phyloP scores from a whole-genome alignment of 2,113 vertebrate genomes.

The Aspidoscelis tigris region DNA sequence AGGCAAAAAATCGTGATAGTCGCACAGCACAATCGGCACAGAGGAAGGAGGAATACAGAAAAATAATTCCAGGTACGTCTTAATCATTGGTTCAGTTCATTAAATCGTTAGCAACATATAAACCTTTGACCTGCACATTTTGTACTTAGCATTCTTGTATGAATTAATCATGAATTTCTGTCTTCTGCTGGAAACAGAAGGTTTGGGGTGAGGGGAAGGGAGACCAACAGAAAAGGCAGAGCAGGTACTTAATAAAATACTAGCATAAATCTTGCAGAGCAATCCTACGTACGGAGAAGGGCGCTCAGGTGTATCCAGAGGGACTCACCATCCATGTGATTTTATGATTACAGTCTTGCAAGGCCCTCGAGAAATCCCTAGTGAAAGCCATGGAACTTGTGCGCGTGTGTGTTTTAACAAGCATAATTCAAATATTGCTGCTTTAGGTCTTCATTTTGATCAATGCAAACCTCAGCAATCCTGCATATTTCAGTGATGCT shows the following conservation, averaged over 20 bases:
- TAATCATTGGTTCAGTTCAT: conserved; percentile 46
- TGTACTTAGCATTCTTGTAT: conserved; percentile 26
- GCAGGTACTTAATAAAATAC: background rate
- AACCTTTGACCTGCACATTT: conserved; percentile 57
- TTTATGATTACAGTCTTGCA: background rate
- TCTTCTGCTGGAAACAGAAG: background rate
- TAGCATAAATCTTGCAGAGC: background rate
- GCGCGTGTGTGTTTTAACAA: background rate
- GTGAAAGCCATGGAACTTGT: background rate
- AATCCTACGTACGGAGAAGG: background rate
- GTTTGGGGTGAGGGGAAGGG: background rate
- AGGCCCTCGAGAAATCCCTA: background rate
- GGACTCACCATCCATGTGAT: background rate
- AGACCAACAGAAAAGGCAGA: background rate
- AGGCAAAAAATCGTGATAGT: background rate
- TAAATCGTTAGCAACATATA: conserved; percentile 47
- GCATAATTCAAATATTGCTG: background rate
- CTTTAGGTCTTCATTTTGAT: background rate
- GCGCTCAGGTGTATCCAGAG: background rate
- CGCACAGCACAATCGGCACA: conserved; percentile 32
- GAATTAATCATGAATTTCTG: conserved; percentile 48
- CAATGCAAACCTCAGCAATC: conserved; percentile 55
- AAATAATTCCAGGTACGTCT: conserved; percentile 1
- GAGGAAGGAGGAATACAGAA: background rate
- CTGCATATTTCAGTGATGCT: conserved; percentile 52